These are phyloP conservation scores for Drosophila punjabiensis DNA, from an alignment of 1,140 invertebrate species.

Conservation along the genomic window DNA sequence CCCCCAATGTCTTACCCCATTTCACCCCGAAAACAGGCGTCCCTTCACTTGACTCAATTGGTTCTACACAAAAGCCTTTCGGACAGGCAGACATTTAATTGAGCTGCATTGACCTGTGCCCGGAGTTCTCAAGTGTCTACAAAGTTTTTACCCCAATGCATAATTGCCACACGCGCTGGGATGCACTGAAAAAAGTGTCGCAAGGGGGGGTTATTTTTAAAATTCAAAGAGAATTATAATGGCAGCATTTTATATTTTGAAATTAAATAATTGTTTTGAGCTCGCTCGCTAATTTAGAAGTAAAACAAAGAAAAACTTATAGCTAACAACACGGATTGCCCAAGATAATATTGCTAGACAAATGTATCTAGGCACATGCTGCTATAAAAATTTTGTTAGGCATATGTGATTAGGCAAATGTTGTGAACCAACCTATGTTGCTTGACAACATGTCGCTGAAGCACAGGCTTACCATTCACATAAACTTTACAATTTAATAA, in stretches of 20 bases:
- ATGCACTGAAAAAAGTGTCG: no score
- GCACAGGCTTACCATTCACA: not conserved
- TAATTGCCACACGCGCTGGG: slow-evolving; percentile 50
- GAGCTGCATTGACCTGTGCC: slow-evolving; percentile 67
- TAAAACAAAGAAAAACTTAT: not conserved
- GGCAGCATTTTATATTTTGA: not conserved
- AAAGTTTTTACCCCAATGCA: slow-evolving; percentile 53
- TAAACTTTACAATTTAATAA: no score
- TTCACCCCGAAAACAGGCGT: slow-evolving; percentile 19
- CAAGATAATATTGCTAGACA: not conserved
- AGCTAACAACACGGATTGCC: no score
- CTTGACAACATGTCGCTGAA: not conserved
- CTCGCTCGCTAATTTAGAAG: not conserved
- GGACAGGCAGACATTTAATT: slow-evolving; percentile 62
- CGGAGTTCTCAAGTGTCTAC: slow-evolving; percentile 61
- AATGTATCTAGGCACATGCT: not conserved
- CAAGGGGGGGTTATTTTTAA: no score
- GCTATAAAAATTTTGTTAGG: not conserved
- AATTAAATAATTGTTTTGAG: not conserved
- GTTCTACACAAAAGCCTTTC: slow-evolving; percentile 33
- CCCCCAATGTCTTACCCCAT: not conserved
- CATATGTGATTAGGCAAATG: not conserved
- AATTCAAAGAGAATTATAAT: not conserved
- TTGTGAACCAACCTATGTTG: not conserved
- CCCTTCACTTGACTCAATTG: slow-evolving; percentile 40